phyloP scores from a whole-genome alignment of 2,113 vertebrate species.

The Rhinogobius similis region DNA sequence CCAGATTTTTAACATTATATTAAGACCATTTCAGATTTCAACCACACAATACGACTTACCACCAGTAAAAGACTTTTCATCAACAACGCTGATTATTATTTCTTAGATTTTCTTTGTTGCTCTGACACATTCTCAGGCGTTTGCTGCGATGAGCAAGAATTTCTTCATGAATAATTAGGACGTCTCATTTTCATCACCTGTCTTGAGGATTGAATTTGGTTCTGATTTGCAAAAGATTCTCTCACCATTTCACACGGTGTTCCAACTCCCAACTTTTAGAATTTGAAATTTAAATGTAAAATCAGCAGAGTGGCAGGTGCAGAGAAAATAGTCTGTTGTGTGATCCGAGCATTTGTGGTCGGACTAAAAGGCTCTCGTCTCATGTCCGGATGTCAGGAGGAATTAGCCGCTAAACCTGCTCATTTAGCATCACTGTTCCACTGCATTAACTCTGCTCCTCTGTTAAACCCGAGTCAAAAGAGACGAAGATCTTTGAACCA shows the following conservation, averaged over 20 bases:
- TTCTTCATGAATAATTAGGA: neutral
- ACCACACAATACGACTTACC: no score
- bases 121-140: neutral
- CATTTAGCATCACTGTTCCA: slow-evolving; percentile 39
- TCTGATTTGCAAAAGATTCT: neutral
- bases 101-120: neutral
- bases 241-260: slow-evolving; percentile 37
- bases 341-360: slow-evolving; percentile 43
- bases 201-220: neutral
- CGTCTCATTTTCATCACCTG: neutral
- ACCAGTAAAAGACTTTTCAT: neutral
- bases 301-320: slow-evolving; percentile 39
- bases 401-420: slow-evolving; percentile 60
- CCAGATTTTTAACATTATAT: no score
- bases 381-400: slow-evolving; percentile 57
- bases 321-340: slow-evolving; percentile 23
- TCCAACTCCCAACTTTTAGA: neutral
- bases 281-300: slow-evolving; percentile 7
- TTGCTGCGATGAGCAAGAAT: neutral
- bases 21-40: no score
- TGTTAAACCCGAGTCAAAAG: slow-evolving; percentile 54
- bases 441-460: slow-evolving; percentile 45
- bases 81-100: neutral
- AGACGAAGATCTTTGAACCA: slow-evolving; percentile 53
- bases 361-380: slow-evolving; percentile 44